Evolutionary conservation across 2,888 invertebrate species (phyloP).

Genomic region (Chrysopilus asiliformis): DNA sequence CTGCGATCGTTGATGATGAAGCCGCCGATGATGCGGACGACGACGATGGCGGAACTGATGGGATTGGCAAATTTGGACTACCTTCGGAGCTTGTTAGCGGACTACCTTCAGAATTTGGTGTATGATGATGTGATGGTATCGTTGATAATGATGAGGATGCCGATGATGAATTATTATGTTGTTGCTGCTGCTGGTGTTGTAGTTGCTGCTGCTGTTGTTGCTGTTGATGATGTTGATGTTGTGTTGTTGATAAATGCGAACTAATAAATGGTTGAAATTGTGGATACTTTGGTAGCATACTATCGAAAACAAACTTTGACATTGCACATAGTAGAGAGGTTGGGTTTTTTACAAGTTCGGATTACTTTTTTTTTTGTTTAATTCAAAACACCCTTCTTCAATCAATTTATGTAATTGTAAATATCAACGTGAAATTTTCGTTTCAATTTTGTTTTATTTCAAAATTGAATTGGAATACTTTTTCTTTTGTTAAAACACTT

Average conservation of each 20-base stretch:
- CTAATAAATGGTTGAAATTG: constrained; percentile 47
- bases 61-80: constrained; percentile 48
- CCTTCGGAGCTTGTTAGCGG: constrained; percentile 49
- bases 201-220: constrained; percentile 58
- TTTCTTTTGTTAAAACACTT: too few species aligned
- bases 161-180: constrained; percentile 37
- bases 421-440: too few species aligned
- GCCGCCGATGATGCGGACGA: constrained; percentile 45
- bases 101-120: constrained; percentile 43
- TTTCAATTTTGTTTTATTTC: too few species aligned
- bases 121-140: constrained; percentile 1
- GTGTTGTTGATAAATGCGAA: constrained; percentile 39
- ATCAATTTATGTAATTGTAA: too few species aligned
- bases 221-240: constrained; percentile 50
- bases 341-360: too few species aligned
- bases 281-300: constrained; percentile 92
- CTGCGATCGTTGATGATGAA: constrained; percentile 41
- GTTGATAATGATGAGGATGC: constrained; percentile 26
- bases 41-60: constrained; percentile 32
- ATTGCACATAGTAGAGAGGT: constrained; percentile 55
- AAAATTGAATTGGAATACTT: too few species aligned
- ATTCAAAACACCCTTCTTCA: too few species aligned
- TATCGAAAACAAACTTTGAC: constrained; percentile 97
- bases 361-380: too few species aligned
- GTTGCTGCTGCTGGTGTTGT: too few species aligned